Percentiles rank a stretch among this genome's conserved stretches.
Evolutionary conservation across 1,140 invertebrate genomes (phyloP).

Genomic region (Copidosoma floridanum): DNA sequence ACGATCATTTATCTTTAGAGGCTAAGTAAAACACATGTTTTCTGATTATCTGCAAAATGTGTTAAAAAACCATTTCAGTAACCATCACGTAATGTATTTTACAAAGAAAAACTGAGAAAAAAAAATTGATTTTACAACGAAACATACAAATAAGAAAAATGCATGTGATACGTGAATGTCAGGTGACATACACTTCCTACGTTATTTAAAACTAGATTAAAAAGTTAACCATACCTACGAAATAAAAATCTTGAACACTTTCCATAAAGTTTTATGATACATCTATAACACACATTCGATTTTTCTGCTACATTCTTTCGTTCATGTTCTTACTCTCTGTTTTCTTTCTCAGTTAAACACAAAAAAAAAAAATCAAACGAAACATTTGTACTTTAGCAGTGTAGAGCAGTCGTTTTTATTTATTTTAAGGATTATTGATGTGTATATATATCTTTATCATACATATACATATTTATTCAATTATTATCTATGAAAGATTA

Average conservation of each 20-base stretch:
- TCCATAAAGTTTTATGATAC: constrained; percentile 2
- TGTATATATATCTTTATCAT: constrained; percentile 34
- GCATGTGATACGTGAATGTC: constrained; percentile 7
- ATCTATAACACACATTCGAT: constrained; percentile 13
- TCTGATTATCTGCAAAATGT: too few relatives aligned
- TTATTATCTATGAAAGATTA: constrained; percentile 38
- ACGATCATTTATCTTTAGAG: too few relatives aligned
- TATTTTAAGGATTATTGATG: too few relatives aligned
- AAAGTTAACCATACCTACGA: constrained; percentile 6
- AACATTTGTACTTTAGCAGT: constrained; percentile 59
- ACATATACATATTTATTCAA: constrained; percentile 39
- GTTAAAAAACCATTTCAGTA: background rate
- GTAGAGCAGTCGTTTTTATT: constrained; percentile 58
- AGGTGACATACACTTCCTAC: constrained; percentile 7
- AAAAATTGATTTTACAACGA: background rate
- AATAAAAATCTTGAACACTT: constrained; percentile 13
- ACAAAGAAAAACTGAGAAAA: background rate
- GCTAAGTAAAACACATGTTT: too few relatives aligned
- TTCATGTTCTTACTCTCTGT: background rate
- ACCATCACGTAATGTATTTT: background rate
- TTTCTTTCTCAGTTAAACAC: constrained; percentile 7
- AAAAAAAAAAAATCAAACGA: constrained; percentile 56
- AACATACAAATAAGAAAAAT: constrained; percentile 19
- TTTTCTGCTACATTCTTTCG: constrained; percentile 5
- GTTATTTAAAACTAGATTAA: constrained; percentile 22